Evolutionary conservation across 2,797 vertebrate genomes (phyloP), one percentile per base, ranked within the genome.

Genomic region (Pangasius macronema): DNA sequence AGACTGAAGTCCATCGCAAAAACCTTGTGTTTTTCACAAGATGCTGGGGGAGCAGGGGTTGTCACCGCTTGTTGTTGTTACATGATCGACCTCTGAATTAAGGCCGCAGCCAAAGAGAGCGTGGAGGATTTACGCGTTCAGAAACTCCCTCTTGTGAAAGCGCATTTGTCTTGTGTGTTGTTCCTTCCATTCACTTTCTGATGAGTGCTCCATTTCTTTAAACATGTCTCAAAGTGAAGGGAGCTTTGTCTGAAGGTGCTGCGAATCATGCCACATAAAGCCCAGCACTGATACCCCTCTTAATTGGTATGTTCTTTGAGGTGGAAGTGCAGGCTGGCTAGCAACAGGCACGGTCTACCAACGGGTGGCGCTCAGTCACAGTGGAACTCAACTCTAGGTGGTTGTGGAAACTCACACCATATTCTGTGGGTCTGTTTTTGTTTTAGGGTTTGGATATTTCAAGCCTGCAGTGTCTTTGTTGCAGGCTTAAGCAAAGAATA

Each of bases 1-100:
- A 72, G 63, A 86, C 83, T 87, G 49, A 88, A 89, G 89, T 85
- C 79, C 61, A 72, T 88, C 80, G 84, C 85, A 65, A 83, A 83
- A 84, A 87, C 88, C 87, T 89, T 86, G 83, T 90, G 86, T 91
- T 92, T 91, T 91, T 86, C 88, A 87, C 53, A 39, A 81, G 77
- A 51, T 85, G 63, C 83, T 65, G 63, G 86, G 90, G 85, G 82
- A 83, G 81, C 85, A 65, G 88, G 90, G 89, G 88, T 87, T 91
- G 89, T 89, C 91, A 87, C 86, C 87, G 86, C 90, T 91, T 92
- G 89, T 90, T 92, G 86, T 92, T 91, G 79, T 89, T 91, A 90
- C 89, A 93, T 87, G 91, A 94, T 94, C 89, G 88, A 90, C 88
- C 91, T 89, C 88, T 94, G 93, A 95, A 95, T 93, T 93, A 91